phyloP scores from a whole-genome alignment of 2,113 vertebrate species.

The Zosterops hypoxanthus region DNA sequence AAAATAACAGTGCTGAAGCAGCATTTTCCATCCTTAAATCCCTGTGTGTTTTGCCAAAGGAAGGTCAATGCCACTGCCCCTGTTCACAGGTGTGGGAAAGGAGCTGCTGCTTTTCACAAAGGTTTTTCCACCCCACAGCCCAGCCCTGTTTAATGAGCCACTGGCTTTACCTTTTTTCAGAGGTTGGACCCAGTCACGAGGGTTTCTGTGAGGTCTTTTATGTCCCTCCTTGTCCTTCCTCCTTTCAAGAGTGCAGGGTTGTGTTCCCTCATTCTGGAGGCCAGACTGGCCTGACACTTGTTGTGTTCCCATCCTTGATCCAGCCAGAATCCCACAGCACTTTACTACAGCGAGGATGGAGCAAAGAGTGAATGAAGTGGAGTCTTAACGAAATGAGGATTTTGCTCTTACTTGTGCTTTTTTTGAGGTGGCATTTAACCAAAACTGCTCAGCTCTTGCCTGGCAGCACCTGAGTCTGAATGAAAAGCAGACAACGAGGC shows the following conservation, averaged over 20 bases:
- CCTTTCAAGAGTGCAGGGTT: neutral
- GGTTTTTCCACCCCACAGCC: neutral
- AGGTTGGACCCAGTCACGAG: neutral
- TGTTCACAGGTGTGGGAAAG: neutral
- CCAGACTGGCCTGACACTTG: neutral
- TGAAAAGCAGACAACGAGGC: rapidly evolving
- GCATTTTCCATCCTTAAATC: slow-evolving; percentile 12
- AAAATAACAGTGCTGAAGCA: slow-evolving; percentile 39
- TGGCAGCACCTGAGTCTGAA: neutral
- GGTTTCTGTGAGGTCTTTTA: neutral
- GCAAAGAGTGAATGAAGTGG: neutral
- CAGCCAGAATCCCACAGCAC: neutral
- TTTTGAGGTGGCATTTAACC: neutral
- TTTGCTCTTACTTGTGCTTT: neutral
- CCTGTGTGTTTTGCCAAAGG: neutral
- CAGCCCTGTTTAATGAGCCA: neutral
- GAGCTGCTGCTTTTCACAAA: neutral
- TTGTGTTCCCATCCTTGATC: neutral
- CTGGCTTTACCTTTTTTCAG: neutral
- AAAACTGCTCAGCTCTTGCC: neutral
- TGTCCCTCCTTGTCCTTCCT: neutral
- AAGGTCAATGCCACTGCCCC: neutral
- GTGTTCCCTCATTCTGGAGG: neutral
- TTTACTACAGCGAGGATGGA: neutral
- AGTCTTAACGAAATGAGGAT: neutral